Base-by-base conservation (phyloP, 2,797 vertebrate genomes). In the Pachyuromys duprasi region DNA sequence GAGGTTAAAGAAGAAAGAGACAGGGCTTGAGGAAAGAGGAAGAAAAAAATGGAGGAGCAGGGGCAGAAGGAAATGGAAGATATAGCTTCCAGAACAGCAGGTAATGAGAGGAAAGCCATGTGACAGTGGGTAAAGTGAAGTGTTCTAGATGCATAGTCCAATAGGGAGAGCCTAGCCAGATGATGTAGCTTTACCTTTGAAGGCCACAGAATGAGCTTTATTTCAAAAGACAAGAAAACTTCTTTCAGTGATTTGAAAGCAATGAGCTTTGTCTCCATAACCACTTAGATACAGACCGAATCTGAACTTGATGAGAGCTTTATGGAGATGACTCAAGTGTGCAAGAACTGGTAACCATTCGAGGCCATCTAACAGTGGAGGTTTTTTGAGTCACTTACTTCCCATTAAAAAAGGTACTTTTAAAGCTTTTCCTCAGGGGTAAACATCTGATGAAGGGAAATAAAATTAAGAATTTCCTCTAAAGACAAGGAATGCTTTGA, bases 401-500 rank as follows among this genome's bases (percentile, higher is more conserved):
- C n/a, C 45, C 67, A 49, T 89, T 62, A 74, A 69, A 7, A 69
- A 49, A 49, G 42, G 28, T 45, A 76, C 22, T 33, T 83, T 65
- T n/a, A 36, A 65, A 87, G 11, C 13, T 36, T 33, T 20, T 81
- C 45, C 13, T 33, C 8, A n/a, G 3, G 18, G 33, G 26, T 63
- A 95, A 93, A 89, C 6, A 80, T 79, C 72, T 88, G 42, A 80
- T 67, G 57, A 67, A 72, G 90, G 28, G 13, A 91, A 80, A 92
- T 69, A 60, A 5, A 49, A 78, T 72, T 76, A 82, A 95, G 87
- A 95, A 89, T 55, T 82, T 12, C 36, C 2, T 69, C 60, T 5
- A 53, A 84, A n/a, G 49, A 89, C 57, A 88, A 90, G 17, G n/a
- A n/a, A 94, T 72, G 53, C 33, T 89, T 86, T 8, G 57, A 92